phyloP scores from a whole-genome alignment of 2,113 vertebrate genomes.

The Tauraco erythrolophus region DNA sequence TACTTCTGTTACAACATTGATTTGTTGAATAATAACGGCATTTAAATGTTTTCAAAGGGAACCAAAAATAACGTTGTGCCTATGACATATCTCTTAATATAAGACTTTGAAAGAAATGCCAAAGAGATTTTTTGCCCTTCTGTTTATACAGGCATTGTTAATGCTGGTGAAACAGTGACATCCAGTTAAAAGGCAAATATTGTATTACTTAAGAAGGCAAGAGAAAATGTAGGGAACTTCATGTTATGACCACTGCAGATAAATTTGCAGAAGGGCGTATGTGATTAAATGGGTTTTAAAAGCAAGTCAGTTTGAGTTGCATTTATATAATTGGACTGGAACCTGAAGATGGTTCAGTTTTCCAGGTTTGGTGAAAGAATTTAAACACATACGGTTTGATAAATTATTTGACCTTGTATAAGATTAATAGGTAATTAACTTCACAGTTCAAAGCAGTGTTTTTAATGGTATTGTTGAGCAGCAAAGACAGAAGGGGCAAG shows the following conservation, averaged over 20 bases:
- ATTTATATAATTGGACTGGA: not conserved
- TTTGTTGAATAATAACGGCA: rapidly evolving
- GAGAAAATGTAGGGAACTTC: not conserved
- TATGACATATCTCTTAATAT: rapidly evolving
- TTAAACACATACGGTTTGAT: not conserved
- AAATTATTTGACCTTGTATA: not conserved
- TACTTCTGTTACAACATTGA: not conserved
- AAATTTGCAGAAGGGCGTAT: not conserved
- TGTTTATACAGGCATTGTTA: not conserved
- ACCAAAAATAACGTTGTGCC: not conserved
- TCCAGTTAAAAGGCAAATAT: not conserved
- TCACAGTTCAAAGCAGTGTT: not conserved
- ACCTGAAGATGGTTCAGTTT: not conserved
- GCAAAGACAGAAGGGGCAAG: not conserved
- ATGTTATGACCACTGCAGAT: not conserved
- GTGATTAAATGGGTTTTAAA: not conserved
- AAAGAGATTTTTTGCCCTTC: not conserved
- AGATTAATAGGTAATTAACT: not conserved
- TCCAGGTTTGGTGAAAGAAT: not conserved
- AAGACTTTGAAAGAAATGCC: not conserved
- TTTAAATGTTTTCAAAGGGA: not conserved
- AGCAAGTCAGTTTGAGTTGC: not conserved
- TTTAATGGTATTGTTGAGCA: not conserved
- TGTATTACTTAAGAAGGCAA: not conserved
- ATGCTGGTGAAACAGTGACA: not conserved